These are phyloP conservation scores for Eulemur rubriventer DNA, from an alignment of 2,797 vertebrate species.

Conservation along the genomic window DNA sequence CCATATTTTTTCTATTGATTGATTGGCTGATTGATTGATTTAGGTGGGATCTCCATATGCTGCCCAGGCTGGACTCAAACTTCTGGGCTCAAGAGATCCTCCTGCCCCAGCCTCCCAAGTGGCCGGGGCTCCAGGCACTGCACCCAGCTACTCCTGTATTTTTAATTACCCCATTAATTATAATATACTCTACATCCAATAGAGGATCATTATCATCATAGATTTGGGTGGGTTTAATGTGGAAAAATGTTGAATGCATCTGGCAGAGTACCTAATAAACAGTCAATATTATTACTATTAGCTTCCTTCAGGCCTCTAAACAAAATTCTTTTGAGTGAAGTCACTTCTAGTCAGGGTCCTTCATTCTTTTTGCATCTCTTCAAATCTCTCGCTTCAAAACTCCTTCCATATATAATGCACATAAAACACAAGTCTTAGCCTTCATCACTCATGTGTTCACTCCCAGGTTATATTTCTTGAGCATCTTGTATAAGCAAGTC, in stretches of 20 bases:
- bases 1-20: background rate
- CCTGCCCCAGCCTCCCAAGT: background rate
- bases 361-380: background rate
- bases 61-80: background rate
- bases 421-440: background rate
- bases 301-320: background rate
- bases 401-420: too few species aligned
- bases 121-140: background rate
- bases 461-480: background rate
- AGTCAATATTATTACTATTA: background rate
- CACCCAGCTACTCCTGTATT: background rate
- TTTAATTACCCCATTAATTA: background rate
- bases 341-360: background rate
- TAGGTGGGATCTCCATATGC: background rate
- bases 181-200: background rate
- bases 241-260: background rate
- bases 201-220: background rate
- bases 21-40: background rate
- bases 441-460: background rate
- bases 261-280: background rate
- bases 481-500: background rate
- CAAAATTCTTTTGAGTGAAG: background rate
- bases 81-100: background rate
- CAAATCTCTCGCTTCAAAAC: background rate
- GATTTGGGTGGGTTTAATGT: background rate